These are phyloP conservation scores for Dipodomys spectabilis DNA, from an alignment of 2,113 vertebrate genomes.

Conservation along the genomic window DNA sequence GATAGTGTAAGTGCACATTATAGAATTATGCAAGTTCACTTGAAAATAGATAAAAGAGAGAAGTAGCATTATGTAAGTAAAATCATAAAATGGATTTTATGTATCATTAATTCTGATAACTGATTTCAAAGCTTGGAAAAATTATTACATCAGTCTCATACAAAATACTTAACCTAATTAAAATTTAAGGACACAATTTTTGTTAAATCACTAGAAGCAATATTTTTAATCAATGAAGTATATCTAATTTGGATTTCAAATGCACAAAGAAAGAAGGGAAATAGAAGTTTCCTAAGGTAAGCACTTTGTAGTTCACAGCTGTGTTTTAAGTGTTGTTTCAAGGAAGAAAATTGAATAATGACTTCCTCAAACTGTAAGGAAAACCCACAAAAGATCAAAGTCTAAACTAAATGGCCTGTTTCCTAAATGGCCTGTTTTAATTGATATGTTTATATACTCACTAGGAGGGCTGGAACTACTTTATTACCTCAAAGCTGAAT, in stretches of 20 bases:
- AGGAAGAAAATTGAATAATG: slow-evolving; percentile 48
- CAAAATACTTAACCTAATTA: slow-evolving; percentile 86
- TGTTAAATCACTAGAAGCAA: slow-evolving; percentile 80
- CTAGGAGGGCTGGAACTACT: slow-evolving; percentile 57
- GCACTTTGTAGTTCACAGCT: slow-evolving; percentile 54
- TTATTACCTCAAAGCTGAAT: not conserved
- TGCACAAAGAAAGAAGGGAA: slow-evolving; percentile 17
- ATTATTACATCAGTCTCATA: slow-evolving; percentile 85
- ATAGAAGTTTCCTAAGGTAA: slow-evolving; percentile 68
- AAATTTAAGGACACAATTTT: slow-evolving; percentile 83
- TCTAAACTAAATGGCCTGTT: slow-evolving; percentile 48
- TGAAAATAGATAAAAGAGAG: slow-evolving; percentile 76
- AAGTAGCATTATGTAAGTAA: slow-evolving; percentile 79
- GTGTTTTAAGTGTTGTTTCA: slow-evolving; percentile 62
- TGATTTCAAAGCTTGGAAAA: slow-evolving; percentile 85
- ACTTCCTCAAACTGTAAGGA: slow-evolving; percentile 43
- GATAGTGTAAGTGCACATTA: slow-evolving; percentile 49
- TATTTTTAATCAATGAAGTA: slow-evolving; percentile 86
- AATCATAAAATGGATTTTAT: slow-evolving; percentile 85
- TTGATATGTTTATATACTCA: slow-evolving; percentile 55
- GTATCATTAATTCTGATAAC: slow-evolving; percentile 87
- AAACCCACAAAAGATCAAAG: slow-evolving; percentile 34
- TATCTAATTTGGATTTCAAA: slow-evolving; percentile 84
- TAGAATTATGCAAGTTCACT: slow-evolving; percentile 64
- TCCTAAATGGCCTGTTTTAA: slow-evolving; percentile 42